Percentiles rank a stretch among this genome's conserved stretches.
phyloP scores from a whole-genome alignment of 1,140 invertebrate genomes.

The Leptinotarsa texana region DNA sequence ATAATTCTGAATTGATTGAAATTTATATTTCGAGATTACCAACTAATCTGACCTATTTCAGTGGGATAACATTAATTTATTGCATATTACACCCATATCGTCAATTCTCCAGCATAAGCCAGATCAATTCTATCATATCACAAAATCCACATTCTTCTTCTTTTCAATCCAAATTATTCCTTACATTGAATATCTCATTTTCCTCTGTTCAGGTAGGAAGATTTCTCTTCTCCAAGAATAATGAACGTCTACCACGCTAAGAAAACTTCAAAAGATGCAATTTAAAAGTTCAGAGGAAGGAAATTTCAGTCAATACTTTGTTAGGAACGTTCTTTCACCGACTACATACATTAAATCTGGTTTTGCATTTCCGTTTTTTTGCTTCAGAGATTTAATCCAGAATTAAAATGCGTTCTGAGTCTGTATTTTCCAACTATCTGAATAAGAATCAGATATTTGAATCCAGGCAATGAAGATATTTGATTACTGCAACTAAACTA shows the following conservation, averaged over 20 bases:
- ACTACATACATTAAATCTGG: background rate
- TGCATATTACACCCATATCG: background rate
- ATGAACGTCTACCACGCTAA: conserved; percentile 5
- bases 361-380: background rate
- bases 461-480: too few species aligned
- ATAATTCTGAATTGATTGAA: too few species aligned
- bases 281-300: background rate
- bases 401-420: background rate
- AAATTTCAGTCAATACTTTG: conserved; percentile 6
- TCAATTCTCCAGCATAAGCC: too few species aligned
- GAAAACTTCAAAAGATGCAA: background rate
- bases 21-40: too few species aligned
- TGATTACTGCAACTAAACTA: too few species aligned
- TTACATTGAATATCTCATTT: background rate
- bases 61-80: background rate
- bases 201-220: background rate
- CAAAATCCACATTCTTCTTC: too few species aligned
- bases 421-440: background rate
- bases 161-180: background rate
- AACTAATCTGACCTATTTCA: background rate
- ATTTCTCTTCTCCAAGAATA: background rate
- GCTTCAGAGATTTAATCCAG: background rate
- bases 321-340: background rate
- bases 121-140: too few species aligned
- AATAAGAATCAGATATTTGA: background rate